Conservation (phyloP, 37 sponge, comb jelly and placozoan species). For the Hexactinellida sp. region DNA sequence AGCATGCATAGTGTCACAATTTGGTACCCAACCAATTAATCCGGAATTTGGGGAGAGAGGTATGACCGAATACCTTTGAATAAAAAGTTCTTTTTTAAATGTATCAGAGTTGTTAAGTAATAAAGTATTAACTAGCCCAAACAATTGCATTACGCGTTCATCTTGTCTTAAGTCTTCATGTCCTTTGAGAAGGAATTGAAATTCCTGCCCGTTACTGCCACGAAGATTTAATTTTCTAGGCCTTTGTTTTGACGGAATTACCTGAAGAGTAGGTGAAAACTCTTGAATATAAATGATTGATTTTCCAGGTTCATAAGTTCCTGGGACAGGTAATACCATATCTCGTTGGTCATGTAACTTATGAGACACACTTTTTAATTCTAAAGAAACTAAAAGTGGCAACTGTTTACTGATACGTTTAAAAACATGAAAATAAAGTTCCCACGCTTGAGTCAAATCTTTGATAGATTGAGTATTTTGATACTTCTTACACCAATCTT, state of each 20-base stretch:
- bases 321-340: conserved; percentile 87
- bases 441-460: conserved; percentile 94
- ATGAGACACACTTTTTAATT: conserved; percentile 90
- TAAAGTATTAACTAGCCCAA: conserved; percentile 92
- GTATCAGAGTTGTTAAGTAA: conserved; percentile 76
- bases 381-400: conserved; percentile 83
- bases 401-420: conserved; percentile 84
- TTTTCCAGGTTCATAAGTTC: conserved; percentile 79
- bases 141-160: conserved; percentile 96
- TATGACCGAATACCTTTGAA: conserved; percentile 87
- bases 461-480: conserved; percentile 44
- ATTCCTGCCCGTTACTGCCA: conserved; percentile 85
- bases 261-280: conserved; percentile 56
- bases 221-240: conserved; percentile 87
- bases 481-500: conserved; percentile 90
- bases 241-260: conserved; percentile 89
- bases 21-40: conserved; percentile 94
- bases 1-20: conserved; percentile 94
- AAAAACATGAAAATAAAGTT: conserved; percentile 91
- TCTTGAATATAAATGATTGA: conserved; percentile 69
- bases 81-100: conserved; percentile 77
- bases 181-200: conserved; percentile 90
- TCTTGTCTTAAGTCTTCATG: conserved; percentile 96
- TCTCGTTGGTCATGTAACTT: conserved; percentile 61
- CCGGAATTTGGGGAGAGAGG: conserved; percentile 96